Evolutionary conservation across 2,888 invertebrate species (phyloP), one percentile per base, ranked within the genome.

Genomic region (Pemphredon lugubris): DNA sequence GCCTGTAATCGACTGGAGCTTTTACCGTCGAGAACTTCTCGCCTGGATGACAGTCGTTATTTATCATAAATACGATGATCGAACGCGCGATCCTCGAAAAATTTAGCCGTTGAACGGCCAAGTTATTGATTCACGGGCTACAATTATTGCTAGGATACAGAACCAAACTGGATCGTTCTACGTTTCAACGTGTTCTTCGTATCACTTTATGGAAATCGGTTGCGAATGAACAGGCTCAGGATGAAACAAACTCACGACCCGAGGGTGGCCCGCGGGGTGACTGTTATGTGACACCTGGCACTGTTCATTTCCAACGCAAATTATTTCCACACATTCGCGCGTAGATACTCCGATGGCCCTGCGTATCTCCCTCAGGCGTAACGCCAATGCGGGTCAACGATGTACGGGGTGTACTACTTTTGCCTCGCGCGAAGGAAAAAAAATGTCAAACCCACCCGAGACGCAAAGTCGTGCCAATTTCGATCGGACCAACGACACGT

Each of bases 91-190:
- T n/a, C n/a, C n/a, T n/a, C n/a, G n/a, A n/a, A n/a, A n/a, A n/a
- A n/a, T n/a, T n/a, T n/a, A n/a, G n/a, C n/a, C n/a, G n/a, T n/a
- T n/a, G n/a, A n/a, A n/a, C n/a, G n/a, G n/a, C n/a, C n/a, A n/a
- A n/a, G n/a, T n/a, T n/a, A n/a, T n/a, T n/a, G n/a, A n/a, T n/a
- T n/a, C n/a, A n/a, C n/a, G n/a, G n/a, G n/a, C n/a, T n/a, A n/a
- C n/a, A n/a, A n/a, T n/a, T n/a, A n/a, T n/a, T n/a, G n/a, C n/a
- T 37, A 37, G n/a, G 9, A 11, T 4, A 13, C 97, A 92, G 96
- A 91, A 94, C 95, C 94, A 81, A 47, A 5, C 9, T 11, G 7
- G 14, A 6, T 16, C 11, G 26, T 55, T 48, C n/a, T 55, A 42
- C 16, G 57, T 37, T 23, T 39, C 40, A 26, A 23, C 37, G 40